Evolutionary conservation across 2,113 vertebrate species (phyloP).

Genomic region (Ranitomeya variabilis): DNA sequence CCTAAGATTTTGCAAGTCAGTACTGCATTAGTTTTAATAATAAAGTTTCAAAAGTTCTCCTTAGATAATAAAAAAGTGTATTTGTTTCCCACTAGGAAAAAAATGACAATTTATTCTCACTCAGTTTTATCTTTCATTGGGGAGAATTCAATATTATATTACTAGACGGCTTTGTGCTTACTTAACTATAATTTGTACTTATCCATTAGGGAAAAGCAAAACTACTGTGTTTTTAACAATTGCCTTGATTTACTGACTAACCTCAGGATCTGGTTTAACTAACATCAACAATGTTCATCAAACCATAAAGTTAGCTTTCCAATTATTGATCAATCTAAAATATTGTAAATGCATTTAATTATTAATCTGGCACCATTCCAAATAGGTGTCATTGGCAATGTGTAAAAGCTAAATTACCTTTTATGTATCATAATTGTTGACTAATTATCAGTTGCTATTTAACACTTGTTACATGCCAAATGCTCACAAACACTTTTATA

Average conservation of each 20-base stretch:
- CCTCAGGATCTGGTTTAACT: slow-evolving; percentile 40
- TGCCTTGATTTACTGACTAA: slow-evolving; percentile 41
- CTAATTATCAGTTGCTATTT: not conserved
- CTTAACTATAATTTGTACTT: slow-evolving; percentile 41
- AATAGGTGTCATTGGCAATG: not conserved
- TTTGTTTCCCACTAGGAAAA: slow-evolving; percentile 2
- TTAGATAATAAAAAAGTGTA: not conserved
- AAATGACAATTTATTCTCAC: slow-evolving; percentile 7
- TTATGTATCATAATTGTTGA: not conserved
- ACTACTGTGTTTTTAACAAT: slow-evolving; percentile 50
- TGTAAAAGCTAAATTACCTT: not conserved
- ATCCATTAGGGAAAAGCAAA: slow-evolving; percentile 39
- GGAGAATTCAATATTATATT: slow-evolving; percentile 20
- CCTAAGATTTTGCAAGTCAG: too few relatives aligned
- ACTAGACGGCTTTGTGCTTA: slow-evolving; percentile 12
- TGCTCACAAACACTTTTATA: not conserved
- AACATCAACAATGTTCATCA: slow-evolving; percentile 43
- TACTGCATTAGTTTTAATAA: too few relatives aligned
- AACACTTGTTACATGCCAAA: not conserved
- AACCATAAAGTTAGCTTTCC: slow-evolving; percentile 30
- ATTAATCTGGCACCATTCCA: not conserved
- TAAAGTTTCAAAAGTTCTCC: too few relatives aligned
- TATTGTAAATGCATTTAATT: slow-evolving; percentile 41
- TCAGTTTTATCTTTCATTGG: slow-evolving; percentile 7
- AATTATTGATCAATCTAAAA: slow-evolving; percentile 35